A percentile compares a stretch with the other conserved stretches of the same genome.
Conservation (phyloP, 2,113 vertebrate genomes). For the Rhinolophus ferrumequinum region DNA sequence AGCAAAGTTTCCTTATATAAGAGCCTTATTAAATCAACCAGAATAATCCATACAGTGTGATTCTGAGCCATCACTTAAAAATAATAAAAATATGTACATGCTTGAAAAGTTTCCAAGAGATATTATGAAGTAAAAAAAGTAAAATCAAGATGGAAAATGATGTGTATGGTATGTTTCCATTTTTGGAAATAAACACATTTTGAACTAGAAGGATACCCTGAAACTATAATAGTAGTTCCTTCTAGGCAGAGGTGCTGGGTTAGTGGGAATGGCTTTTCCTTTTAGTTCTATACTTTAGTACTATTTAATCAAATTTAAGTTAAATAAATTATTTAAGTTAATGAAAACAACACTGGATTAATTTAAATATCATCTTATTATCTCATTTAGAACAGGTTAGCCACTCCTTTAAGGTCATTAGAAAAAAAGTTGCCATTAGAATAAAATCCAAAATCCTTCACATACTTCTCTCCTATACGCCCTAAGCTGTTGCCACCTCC, state of each 20-base stretch:
- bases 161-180: background rate
- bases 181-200: background rate
- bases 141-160: background rate
- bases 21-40: background rate
- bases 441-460: background rate
- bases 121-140: background rate
- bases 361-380: background rate
- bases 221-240: background rate
- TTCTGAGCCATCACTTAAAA: background rate
- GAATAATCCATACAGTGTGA: background rate
- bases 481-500: background rate
- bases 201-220: background rate
- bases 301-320: background rate
- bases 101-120: background rate
- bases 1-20: background rate
- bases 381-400: background rate
- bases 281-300: background rate
- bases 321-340: background rate
- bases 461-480: background rate
- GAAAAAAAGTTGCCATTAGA: background rate
- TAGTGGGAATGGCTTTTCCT: background rate
- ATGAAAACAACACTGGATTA: background rate
- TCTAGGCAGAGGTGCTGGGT: background rate
- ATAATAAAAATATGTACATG: background rate
- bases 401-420: background rate